Base-by-base conservation (phyloP, 2,797 vertebrate species). In the Paramormyrops hopkinsi region DNA sequence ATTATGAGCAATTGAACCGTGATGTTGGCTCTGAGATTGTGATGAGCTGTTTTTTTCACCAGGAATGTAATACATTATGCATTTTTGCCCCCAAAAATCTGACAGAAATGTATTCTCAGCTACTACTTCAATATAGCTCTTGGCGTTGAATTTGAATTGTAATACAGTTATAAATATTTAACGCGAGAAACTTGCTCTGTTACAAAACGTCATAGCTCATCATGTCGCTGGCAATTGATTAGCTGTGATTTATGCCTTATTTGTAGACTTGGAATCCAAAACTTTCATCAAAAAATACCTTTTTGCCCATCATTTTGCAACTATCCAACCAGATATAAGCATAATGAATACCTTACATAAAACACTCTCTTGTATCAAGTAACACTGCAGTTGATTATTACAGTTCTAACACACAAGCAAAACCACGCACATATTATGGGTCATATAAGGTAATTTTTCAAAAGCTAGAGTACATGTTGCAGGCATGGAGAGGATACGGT, bases 101-200 rank as follows among this genome's bases (percentile, higher is more conserved):
- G 44, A 89, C 89, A 12, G 56, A 92, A 86, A 62, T 37, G 22
- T 22, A 51, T 85, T 84, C 48, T 59, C 29, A 53, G 73, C 50
- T 91, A 93, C 89, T 89, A 93, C 90, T 93, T 90, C 91, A 90
- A 89, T 59, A 41, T 59, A 46, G 88, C 79, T n/a, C 25, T 50
- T 69, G 62, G 73, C 54, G 3, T 88, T 25, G 46, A 87, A 87
- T 86, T 44, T 11, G 19, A 86, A 90, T 92, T 87, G 92, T 94
- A 94, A 94, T 93, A 89, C 50, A 37, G 89, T 92, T 93, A 95
- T 95, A 93, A 94, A 95, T 95, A 95, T 95, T 94, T 93, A 94
- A 92, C 56, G 89, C 92, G 91, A 91, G 92, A 89, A 92, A 19
- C 59, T 93, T 88, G 41, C 46, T 59, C 46, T 62, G n/a, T 79